Conservation (phyloP, 2,113 vertebrate genomes). For the Mus musculus region DNA sequence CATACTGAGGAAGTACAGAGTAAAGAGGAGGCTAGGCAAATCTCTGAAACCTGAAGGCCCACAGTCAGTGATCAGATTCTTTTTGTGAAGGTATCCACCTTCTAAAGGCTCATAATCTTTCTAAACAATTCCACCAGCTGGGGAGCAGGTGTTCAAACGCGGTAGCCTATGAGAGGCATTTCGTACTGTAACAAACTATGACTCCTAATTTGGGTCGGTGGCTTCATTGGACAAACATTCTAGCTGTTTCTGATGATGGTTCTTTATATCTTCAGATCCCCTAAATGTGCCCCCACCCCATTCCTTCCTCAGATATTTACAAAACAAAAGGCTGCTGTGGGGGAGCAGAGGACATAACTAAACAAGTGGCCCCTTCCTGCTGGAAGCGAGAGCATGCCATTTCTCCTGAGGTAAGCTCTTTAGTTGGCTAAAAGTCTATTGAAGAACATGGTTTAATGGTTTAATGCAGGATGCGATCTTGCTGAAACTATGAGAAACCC, state of each 20-base stretch:
- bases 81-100: background rate
- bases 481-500: background rate
- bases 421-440: background rate
- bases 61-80: too few relatives aligned
- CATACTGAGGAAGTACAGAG: background rate
- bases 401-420: background rate
- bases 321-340: background rate
- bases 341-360: background rate
- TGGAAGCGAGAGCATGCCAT: accelerated
- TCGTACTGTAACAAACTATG: background rate
- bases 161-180: background rate
- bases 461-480: background rate
- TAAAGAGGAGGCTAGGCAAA: background rate
- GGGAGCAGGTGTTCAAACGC: background rate
- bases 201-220: background rate
- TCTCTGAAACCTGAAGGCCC: background rate
- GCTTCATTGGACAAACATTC: too few relatives aligned
- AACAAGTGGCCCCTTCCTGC: background rate
- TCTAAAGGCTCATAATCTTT: background rate
- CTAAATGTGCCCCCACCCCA: background rate
- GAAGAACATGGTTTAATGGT: background rate
- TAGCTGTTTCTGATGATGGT: background rate
- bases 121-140: background rate
- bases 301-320: background rate
- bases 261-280: background rate